Evolutionary conservation across 1,140 invertebrate genomes (phyloP).

Genomic region (Formica exsecta): DNA sequence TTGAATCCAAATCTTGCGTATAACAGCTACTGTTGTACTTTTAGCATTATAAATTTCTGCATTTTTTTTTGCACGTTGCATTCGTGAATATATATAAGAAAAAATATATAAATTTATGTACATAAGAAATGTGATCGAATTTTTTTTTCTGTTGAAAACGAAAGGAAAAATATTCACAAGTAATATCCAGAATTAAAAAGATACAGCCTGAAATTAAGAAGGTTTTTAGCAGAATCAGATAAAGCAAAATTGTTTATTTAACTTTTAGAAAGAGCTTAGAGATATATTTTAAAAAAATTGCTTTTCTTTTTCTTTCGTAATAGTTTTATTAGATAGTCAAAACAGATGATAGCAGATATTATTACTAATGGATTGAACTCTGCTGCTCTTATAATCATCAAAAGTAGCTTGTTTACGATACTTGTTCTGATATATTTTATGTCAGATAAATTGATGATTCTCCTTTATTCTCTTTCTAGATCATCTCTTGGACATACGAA

Average conservation of each 20-base stretch:
- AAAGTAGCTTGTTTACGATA: not conserved
- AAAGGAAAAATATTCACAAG: not conserved
- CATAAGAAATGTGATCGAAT: not conserved
- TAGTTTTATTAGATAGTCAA: not conserved
- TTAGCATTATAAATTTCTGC: not conserved
- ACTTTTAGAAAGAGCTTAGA: not conserved
- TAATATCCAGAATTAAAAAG: not conserved
- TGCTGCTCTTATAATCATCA: not conserved
- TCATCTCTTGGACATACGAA: constrained; percentile 52
- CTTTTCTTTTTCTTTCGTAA: not conserved
- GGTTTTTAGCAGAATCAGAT: not conserved
- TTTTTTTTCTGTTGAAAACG: too few species aligned
- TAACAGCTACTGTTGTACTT: not conserved
- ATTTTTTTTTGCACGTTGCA: not conserved
- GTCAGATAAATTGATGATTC: constrained; percentile 42
- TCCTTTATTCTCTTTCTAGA: constrained; percentile 60
- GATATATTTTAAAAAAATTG: not conserved
- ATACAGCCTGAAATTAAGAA: not conserved
- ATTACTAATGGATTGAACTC: not conserved
- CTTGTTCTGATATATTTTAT: not conserved
- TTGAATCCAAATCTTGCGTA: constrained; percentile 14
- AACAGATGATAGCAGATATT: not conserved
- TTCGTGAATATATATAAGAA: not conserved
- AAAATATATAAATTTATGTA: not conserved
- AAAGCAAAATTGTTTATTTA: not conserved